These are phyloP conservation scores for Pteruthius melanotis DNA, from an alignment of 2,113 vertebrate species.

Conservation along the genomic window DNA sequence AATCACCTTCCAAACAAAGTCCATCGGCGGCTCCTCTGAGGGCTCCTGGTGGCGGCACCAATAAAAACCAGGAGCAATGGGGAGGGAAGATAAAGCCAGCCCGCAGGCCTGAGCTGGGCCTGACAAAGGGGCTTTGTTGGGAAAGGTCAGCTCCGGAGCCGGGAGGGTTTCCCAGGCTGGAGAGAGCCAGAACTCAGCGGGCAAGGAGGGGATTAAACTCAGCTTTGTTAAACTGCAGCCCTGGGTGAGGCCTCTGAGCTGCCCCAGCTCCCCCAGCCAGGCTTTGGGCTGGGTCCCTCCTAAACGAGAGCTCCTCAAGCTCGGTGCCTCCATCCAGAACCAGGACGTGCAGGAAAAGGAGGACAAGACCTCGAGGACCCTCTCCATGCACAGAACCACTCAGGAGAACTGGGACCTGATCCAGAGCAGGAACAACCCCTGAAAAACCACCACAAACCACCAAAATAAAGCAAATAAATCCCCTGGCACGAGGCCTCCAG, in stretches of 20 bases:
- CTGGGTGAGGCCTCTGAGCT: not conserved
- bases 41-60: not conserved
- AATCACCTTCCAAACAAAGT: conserved; percentile 8
- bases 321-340: not conserved
- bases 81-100: not conserved
- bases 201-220: not conserved
- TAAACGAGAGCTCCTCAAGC: not conserved
- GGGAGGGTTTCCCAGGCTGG: not conserved
- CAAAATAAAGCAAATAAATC: not conserved
- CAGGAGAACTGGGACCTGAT: not conserved
- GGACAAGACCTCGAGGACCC: not conserved
- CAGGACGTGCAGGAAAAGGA: not conserved
- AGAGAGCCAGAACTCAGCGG: not conserved
- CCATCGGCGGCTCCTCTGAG: not conserved
- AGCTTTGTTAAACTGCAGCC: not conserved
- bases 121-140: conserved; percentile 22
- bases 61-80: not conserved
- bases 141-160: not conserved
- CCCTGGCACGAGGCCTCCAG: not conserved
- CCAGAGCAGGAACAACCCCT: not conserved
- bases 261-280: not conserved
- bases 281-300: not conserved
- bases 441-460: not conserved
- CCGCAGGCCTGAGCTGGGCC: not conserved
- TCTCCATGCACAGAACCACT: not conserved